Evolutionary conservation across 2,888 invertebrate genomes (phyloP).

Genomic region (Thecocarcelia acutangulata): DNA sequence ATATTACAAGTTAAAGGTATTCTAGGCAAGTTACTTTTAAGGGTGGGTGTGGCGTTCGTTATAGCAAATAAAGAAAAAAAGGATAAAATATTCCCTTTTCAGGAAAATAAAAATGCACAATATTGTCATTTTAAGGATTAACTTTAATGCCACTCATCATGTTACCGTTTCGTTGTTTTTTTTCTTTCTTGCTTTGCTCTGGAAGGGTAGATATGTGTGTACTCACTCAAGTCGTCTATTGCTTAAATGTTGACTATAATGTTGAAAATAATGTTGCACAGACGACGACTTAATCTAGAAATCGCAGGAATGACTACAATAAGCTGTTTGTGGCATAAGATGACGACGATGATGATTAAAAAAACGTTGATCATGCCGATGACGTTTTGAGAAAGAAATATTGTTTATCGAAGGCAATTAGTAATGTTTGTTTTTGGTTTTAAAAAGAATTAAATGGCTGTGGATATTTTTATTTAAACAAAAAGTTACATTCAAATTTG

Average conservation of each 20-base stretch:
- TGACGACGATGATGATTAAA: neutral
- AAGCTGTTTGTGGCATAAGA: constrained; percentile 32
- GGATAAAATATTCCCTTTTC: neutral
- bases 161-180: constrained; percentile 29
- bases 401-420: constrained; percentile 36
- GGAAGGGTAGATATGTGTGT: neutral
- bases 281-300: constrained; percentile 33
- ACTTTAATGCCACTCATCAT: constrained; percentile 62
- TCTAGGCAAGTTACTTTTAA: neutral
- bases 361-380: neutral
- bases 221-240: too few species aligned
- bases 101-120: constrained; percentile 31
- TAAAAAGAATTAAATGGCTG: constrained; percentile 13
- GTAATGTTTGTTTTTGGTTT: constrained; percentile 38
- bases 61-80: neutral
- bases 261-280: constrained; percentile 28
- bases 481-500: neutral
- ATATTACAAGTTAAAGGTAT: neutral
- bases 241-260: constrained; percentile 11
- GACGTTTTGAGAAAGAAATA: constrained; percentile 8
- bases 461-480: neutral
- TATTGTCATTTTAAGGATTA: constrained; percentile 64
- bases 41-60: neutral
- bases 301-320: constrained; percentile 15
- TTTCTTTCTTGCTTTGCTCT: neutral